phyloP scores from a whole-genome alignment of 30 jellyfish, hydroid and myxozoan species.

The Sanderia malayensis region DNA sequence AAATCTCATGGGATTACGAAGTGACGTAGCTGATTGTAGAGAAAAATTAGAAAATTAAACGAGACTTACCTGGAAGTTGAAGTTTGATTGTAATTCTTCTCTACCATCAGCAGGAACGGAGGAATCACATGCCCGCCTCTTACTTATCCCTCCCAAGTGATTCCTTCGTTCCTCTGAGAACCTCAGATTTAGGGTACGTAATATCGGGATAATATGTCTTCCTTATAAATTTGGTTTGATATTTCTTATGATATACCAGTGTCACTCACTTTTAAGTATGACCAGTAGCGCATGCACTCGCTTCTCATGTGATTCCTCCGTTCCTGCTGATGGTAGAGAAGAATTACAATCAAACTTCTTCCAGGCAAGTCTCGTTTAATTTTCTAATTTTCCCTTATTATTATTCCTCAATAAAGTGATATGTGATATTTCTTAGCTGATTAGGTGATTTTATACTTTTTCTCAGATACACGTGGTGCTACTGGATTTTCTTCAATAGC shows the following conservation, averaged over 20 bases:
- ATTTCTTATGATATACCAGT: neutral
- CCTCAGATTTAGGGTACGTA: neutral
- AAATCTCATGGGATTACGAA: constrained; percentile 27
- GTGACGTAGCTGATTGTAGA: constrained; percentile 30
- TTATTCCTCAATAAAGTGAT: no score
- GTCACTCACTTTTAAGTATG: constrained; percentile 9
- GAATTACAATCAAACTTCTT: constrained; percentile 44
- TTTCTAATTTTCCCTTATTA: no score
- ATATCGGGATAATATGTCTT: neutral
- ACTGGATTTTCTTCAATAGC: no score
- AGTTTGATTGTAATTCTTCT: constrained; percentile 52
- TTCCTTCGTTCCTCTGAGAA: constrained; percentile 2
- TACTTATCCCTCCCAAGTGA: constrained; percentile 1
- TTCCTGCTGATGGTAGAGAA: constrained; percentile 44
- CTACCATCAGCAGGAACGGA: constrained; percentile 6
- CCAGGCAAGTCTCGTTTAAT: neutral
- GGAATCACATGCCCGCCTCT: constrained; percentile 21
- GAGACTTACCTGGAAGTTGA: constrained; percentile 70
- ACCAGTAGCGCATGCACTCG: constrained; percentile 55
- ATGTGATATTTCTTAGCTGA: no score
- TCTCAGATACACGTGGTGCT: no score
- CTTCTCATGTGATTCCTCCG: constrained; percentile 59
- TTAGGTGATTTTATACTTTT: no score
- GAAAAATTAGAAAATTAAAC: constrained; percentile 34
- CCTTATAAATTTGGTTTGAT: neutral